Percentiles rank a stretch among this genome's conserved stretches.
phyloP scores from a whole-genome alignment of 2,888 invertebrate species.

The Palloptera scutellata region DNA sequence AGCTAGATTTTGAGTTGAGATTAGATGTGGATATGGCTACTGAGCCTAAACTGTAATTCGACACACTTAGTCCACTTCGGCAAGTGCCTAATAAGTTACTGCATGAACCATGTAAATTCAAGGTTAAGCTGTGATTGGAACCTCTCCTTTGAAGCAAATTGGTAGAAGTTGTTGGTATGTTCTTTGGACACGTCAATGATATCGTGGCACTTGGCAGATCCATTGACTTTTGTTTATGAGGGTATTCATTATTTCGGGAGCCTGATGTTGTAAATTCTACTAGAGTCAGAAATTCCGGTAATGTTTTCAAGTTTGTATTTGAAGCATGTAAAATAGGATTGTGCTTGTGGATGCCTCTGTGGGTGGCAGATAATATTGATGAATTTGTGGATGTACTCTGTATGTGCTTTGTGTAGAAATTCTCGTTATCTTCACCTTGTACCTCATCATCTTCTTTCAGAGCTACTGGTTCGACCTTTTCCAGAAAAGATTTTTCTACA shows the following conservation, averaged over 20 bases:
- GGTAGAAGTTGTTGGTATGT: conserved; percentile 46
- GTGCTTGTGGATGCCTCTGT: conserved; percentile 49
- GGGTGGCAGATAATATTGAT: conserved; percentile 22
- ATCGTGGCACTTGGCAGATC: conserved; percentile 44
- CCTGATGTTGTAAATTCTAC: conserved; percentile 68
- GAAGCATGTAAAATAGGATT: conserved; percentile 64
- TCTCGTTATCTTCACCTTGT: conserved; percentile 17
- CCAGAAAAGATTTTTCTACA: conserved; percentile 20
- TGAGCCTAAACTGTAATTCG: conserved; percentile 68
- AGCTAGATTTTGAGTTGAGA: conserved; percentile 55
- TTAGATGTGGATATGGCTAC: conserved; percentile 52
- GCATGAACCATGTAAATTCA: conserved; percentile 68
- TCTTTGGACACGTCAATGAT: conserved; percentile 35
- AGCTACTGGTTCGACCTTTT: conserved; percentile 32
- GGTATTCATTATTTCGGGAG: conserved; percentile 41
- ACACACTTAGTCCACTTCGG: conserved; percentile 66
- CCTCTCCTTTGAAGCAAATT: conserved; percentile 68
- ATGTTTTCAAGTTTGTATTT: conserved; percentile 75
- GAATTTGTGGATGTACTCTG: conserved; percentile 30
- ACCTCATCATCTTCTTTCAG: conserved; percentile 34
- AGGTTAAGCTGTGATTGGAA: conserved; percentile 70
- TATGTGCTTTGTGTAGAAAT: conserved; percentile 26
- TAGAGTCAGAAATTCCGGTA: conserved; percentile 76
- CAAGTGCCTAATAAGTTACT: conserved; percentile 56
- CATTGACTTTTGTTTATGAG: conserved; percentile 55